A percentile compares a stretch with the other conserved stretches of the same genome.
phyloP scores from a whole-genome alignment of 2,113 vertebrate species.

The Corythoichthys intestinalis region DNA sequence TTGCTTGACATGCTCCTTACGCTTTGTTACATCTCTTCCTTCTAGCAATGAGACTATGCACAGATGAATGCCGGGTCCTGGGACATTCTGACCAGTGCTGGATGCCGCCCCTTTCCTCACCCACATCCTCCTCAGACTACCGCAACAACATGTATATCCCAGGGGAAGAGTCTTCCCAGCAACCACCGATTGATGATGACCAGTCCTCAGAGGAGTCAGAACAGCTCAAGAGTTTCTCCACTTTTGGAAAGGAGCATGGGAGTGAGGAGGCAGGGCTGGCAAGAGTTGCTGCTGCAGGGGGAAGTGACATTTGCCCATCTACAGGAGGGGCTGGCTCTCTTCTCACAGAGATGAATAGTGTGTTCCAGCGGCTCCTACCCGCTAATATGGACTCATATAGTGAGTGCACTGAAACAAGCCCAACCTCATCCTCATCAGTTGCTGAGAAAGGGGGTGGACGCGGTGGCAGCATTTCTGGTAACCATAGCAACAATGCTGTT shows the following conservation, averaged over 20 bases:
- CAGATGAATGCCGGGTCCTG: conserved; percentile 90
- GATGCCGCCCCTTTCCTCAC: conserved; percentile 91
- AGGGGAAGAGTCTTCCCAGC: conserved; percentile 81
- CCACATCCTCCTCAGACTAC: conserved; percentile 82
- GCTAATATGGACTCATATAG: conserved; percentile 79
- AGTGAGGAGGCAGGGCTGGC: conserved; percentile 66
- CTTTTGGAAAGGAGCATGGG: conserved; percentile 87
- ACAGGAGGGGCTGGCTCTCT: conserved; percentile 80
- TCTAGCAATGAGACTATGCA: conserved; percentile 90
- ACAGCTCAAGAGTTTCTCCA: conserved; percentile 92
- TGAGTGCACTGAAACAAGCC: conserved; percentile 74
- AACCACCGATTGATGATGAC: conserved; percentile 77
- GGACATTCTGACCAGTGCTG: conserved; percentile 98
- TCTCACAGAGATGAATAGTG: conserved; percentile 93
- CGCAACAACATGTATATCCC: conserved; percentile 96
- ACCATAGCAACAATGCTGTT: conserved; percentile 57
- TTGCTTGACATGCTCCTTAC: neutral
- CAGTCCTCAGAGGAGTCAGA: conserved; percentile 74
- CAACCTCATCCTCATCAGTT: conserved; percentile 32
- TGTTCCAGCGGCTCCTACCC: conserved; percentile 91
- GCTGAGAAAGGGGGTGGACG: conserved; percentile 62
- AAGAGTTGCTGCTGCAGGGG: conserved; percentile 31
- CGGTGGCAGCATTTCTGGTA: conserved; percentile 30
- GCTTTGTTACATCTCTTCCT: conserved; percentile 12
- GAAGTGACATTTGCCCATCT: conserved; percentile 54